Evolutionary conservation across 2,888 invertebrate species (phyloP).

Genomic region (Quadroppia sp.): DNA sequence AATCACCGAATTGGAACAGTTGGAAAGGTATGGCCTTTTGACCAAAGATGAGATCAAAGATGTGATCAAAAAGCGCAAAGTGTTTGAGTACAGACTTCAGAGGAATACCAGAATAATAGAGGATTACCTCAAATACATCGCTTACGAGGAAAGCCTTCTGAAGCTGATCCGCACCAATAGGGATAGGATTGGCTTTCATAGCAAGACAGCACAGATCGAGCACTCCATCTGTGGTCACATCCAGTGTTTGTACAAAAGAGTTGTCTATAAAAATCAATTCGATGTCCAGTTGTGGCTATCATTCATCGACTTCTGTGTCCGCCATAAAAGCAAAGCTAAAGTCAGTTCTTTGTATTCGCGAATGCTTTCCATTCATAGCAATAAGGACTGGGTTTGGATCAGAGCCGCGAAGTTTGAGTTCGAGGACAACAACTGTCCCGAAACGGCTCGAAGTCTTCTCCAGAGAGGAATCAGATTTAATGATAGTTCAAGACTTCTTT

Average conservation of each 20-base stretch:
- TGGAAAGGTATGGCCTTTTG: conserved; percentile 68
- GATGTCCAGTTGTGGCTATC: conserved; percentile 71
- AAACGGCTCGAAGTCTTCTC: conserved; percentile 66
- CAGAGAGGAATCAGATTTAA: conserved; percentile 72
- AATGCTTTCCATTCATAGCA: conserved; percentile 61
- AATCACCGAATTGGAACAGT: conserved; percentile 73
- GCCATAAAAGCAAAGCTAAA: conserved; percentile 55
- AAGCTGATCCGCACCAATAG: conserved; percentile 63
- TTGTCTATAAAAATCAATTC: conserved; percentile 55
- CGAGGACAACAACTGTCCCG: conserved; percentile 63
- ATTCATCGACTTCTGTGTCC: conserved; percentile 72
- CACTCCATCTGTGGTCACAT: conserved; percentile 66
- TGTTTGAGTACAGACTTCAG: conserved; percentile 69
- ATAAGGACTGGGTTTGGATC: conserved; percentile 68
- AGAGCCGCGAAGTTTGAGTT: conserved; percentile 74
- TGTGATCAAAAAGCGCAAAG: conserved; percentile 65
- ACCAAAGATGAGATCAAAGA: conserved; percentile 63
- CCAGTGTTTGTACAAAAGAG: conserved; percentile 63
- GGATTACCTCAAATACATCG: conserved; percentile 64
- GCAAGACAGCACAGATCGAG: conserved; percentile 65
- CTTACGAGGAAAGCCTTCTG: conserved; percentile 66
- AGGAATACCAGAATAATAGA: conserved; percentile 65
- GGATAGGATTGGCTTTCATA: conserved; percentile 57
- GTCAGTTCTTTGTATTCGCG: conserved; percentile 51
- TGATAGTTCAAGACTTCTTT: conserved; percentile 64